Base-by-base conservation (phyloP, 2,113 vertebrate species). In the Laticauda colubrina region DNA sequence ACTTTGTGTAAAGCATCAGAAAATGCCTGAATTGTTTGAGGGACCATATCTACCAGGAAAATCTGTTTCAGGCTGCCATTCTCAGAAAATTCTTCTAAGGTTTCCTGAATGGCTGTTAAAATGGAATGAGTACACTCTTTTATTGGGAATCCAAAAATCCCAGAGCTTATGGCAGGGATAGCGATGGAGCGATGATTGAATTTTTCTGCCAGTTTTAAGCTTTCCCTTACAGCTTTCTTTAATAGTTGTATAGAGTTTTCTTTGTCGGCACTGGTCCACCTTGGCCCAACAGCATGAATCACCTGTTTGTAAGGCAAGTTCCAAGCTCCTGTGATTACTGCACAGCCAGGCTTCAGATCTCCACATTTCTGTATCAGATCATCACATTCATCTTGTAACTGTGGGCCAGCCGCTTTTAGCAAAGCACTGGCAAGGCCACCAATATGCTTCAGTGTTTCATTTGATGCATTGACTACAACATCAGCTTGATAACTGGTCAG, bases 201-300 rank as follows among this genome's bases (percentile, higher is more conserved):
- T 0, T 1, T 10, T 55, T 97, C 97, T 6, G 99, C 98, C 5
- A 97, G 93, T 0, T 81, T 89, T 0, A 99, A 94, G 21, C 97
- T 98, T 2, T 43, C 94, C 91, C 88, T 97, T 53, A 99, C 97
- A 0, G 59, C 95, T 89, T 6, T 96, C 55, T 87, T 98, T 61
- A 99, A 89, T 56, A 96, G 86, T 0, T 0, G 1, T 10, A 87
- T 0, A 0, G 97, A 94, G 56, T 29, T 94, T 0, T 34, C 8
- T 34, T n/a, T 1, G 0, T 96, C 81, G 0, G 34, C 0, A 0
- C 0, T 0, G 0, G 69, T 94, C 97, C 97, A 99, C 7, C 1
- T 53, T 64, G 98, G 98, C 57, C 95, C 98, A 2, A 98, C 97
- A 0, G 97, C 98, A 1, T 99, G 98, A 61, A 99, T 98, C 23